Evolutionary conservation across 2,113 vertebrate species (phyloP).

Genomic region (Ictalurus furcatus): DNA sequence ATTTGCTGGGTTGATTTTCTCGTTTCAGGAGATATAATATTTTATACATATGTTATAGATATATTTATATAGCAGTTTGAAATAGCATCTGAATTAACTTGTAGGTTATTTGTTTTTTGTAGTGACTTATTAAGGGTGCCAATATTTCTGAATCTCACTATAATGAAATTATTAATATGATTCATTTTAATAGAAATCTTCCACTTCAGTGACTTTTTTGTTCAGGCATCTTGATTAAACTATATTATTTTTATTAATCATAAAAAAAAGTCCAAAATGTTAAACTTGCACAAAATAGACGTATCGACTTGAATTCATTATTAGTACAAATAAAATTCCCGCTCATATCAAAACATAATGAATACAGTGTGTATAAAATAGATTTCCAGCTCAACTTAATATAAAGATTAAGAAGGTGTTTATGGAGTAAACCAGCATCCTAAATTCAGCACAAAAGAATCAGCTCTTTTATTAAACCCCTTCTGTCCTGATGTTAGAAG

Average conservation of each 20-base stretch:
- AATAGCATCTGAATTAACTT: not conserved
- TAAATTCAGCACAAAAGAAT: not conserved
- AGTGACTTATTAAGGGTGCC: not conserved
- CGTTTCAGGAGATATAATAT: not conserved
- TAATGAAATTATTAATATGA: not conserved
- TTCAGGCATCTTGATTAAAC: not conserved
- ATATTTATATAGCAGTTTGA: not conserved
- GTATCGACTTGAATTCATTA: not conserved
- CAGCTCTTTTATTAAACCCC: not conserved
- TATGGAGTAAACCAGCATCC: not conserved
- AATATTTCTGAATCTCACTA: not conserved
- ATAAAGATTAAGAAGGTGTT: not conserved
- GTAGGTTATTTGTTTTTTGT: not conserved
- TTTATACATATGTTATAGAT: not conserved
- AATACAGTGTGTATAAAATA: not conserved
- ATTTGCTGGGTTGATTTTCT: not conserved
- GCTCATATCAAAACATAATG: not conserved
- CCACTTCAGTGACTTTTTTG: not conserved
- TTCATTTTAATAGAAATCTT: not conserved
- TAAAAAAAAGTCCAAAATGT: not conserved
- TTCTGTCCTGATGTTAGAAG: not conserved
- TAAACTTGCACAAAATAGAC: not conserved
- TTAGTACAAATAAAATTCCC: not conserved
- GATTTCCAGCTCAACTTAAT: not conserved
- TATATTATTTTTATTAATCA: not conserved